phyloP scores from a whole-genome alignment of 2,113 vertebrate species.

The Cyphomyrus discorhynchus region DNA sequence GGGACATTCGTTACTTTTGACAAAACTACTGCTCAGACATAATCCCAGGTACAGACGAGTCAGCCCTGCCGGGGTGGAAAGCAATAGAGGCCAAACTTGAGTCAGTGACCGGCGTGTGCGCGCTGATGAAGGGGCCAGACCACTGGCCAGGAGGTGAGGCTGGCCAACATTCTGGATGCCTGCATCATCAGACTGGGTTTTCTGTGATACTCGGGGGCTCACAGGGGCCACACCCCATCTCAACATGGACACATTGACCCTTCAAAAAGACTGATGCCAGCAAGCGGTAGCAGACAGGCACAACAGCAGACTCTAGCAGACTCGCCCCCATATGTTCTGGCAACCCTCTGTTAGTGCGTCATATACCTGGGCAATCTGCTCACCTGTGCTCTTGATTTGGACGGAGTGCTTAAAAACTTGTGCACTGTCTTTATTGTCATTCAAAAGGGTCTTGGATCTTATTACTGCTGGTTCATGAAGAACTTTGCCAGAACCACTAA shows the following conservation, averaged over 20 bases:
- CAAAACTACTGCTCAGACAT: not conserved
- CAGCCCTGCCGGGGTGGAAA: not conserved
- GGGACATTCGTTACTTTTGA: not conserved
- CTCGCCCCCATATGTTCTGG: not conserved
- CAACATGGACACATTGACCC: not conserved
- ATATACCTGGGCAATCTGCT: no score
- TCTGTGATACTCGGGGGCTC: not conserved
- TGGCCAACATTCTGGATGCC: not conserved
- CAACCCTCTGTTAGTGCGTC: not conserved
- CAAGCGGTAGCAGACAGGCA: not conserved
- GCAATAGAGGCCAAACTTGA: not conserved
- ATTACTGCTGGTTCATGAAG: no score
- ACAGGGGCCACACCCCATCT: not conserved
- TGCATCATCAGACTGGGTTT: not conserved
- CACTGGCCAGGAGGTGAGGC: not conserved
- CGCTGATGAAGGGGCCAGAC: not conserved
- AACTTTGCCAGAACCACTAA: no score
- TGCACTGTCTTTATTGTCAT: no score
- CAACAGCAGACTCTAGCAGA: not conserved
- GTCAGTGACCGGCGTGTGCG: not conserved
- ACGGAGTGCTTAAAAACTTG: no score
- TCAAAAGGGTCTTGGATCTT: no score
- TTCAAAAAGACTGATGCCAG: not conserved
- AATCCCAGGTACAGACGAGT: not conserved
- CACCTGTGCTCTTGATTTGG: no score